Evolutionary conservation across 2,113 vertebrate species (phyloP), one percentile per base, ranked within the genome.

Genomic region (Ia io): DNA sequence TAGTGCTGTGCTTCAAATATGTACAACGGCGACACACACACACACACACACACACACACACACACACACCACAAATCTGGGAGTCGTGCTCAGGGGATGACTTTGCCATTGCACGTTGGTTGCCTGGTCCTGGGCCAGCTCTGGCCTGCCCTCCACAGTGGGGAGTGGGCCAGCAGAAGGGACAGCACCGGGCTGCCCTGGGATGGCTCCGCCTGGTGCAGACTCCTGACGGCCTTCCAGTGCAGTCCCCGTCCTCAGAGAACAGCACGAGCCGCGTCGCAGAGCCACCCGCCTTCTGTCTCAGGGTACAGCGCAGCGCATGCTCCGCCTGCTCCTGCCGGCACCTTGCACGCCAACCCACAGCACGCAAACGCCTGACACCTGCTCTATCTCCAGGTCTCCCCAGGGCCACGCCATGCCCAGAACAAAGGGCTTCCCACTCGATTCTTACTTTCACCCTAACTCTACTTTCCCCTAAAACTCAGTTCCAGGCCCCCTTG

Each of bases 61-160:
- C 28, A 17, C 14, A 42, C 37, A 73, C 11, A 44, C 23, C 22
- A 71, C 70, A 71, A 94, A 96, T 86, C 77, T 67, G 84, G 95
- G 90, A 97, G 90, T 96, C 90, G 96, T 95, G 96, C 83, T 37
- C 95, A 80, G 61, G 71, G 78, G 96, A 95, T 84, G 88, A 96
- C 96, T 90, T 73, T 92, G 88, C 44, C 94, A 92, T 97, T 94
- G 76, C 0, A 0, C 11, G 79, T 93, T 87, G 42, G 77, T 69
- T 91, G 84, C 40, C 87, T 30, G 63, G 73, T 5, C 71, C 92
- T 32, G 49, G 87, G 61, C n/a, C n/a, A n/a, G n/a, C 42, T 40
- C 0, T 13, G 87, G 80, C 84, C 49, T 11, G 35, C 16, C 16
- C 2, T n/a, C 79, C 94, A 87, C 65, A 30, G 94, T 49, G 49